Conservation (phyloP, 2,797 vertebrate species). For the Sorex maritimensis region DNA sequence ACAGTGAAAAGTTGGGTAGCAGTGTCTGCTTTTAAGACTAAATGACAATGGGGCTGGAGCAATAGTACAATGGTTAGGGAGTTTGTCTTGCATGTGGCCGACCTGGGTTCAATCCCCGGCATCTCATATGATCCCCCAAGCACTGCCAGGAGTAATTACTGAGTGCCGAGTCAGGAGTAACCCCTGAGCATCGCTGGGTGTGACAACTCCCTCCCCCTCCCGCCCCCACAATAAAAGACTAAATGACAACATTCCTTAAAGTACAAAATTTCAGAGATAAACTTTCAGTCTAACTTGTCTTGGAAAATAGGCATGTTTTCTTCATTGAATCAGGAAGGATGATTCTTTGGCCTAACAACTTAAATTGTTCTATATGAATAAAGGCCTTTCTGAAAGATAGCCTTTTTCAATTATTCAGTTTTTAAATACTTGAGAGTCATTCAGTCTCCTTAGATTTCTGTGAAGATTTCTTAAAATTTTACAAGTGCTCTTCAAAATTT, state of each 20-base stretch:
- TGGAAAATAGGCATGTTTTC: background rate
- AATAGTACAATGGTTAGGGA: too few species aligned
- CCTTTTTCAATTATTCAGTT: constrained; percentile 16
- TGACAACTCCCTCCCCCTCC: too few species aligned
- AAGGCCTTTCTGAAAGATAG: background rate
- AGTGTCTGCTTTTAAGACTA: background rate
- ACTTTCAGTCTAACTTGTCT: background rate
- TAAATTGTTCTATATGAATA: constrained; percentile 3
- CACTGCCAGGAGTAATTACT: too few species aligned
- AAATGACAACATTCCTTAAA: background rate
- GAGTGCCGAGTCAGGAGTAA: too few species aligned
- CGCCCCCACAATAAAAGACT: background rate
- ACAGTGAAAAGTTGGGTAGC: background rate
- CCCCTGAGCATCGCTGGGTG: too few species aligned
- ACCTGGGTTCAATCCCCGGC: too few species aligned
- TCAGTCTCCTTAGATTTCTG: background rate
- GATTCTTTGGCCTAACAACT: background rate
- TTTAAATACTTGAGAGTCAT: background rate
- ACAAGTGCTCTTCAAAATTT: background rate
- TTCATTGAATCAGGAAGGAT: background rate
- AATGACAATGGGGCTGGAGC: background rate
- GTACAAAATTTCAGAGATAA: background rate
- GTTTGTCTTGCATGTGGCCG: too few species aligned
- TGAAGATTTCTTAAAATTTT: constrained; percentile 20
- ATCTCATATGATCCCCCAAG: too few species aligned